Evolutionary conservation across 2,888 invertebrate genomes (phyloP), one percentile per base, ranked within the genome.

Genomic region (Xylota segnis): DNA sequence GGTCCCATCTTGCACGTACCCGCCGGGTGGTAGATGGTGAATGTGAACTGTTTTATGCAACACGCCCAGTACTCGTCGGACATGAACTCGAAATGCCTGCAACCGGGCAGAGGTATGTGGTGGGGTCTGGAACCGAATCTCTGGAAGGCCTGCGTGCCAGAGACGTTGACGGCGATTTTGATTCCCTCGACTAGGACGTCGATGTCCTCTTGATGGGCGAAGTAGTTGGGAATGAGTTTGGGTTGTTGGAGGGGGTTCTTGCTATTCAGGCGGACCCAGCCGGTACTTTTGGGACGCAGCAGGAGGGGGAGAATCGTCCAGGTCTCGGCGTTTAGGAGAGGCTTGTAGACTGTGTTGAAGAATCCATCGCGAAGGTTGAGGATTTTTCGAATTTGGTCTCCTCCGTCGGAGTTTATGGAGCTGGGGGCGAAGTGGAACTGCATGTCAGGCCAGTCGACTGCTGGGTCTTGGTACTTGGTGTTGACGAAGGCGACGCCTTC

Each of bases 1-100:
- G 97, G 96, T 0, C 97, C 97, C 97, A 97, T 97, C 92, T 97
- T 97, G 89, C 96, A 96, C 0, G 97, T 97, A 0, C 97, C 95
- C 0, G 96, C 94, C 0, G 97, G 97, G 93, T 97, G 97, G 90
- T 97, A 97, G 87, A 97, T 97, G 0, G 97, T 97, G 88, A 95
- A 96, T 0, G 94, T 94, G 88, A 96, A 96, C 90, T 97, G 97
- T 79, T 97, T 94, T 58, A 97, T 93, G 88, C 95, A 94, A 90
- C 97, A 98, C 88, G 96, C 97, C 97, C 97, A 97, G 90, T 97
- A 97, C 71, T 95, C 96, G 90, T 97, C 97, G 7, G 95, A 95
- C 89, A 95, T 95, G 71, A 96, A 94, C 0, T 93, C 93, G 77
- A 94, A 94, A 63, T 95, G 95, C 45, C 95, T 94, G 89, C 97